Base-by-base conservation (phyloP, 2,113 vertebrate species). In the Callorhinus ursinus region DNA sequence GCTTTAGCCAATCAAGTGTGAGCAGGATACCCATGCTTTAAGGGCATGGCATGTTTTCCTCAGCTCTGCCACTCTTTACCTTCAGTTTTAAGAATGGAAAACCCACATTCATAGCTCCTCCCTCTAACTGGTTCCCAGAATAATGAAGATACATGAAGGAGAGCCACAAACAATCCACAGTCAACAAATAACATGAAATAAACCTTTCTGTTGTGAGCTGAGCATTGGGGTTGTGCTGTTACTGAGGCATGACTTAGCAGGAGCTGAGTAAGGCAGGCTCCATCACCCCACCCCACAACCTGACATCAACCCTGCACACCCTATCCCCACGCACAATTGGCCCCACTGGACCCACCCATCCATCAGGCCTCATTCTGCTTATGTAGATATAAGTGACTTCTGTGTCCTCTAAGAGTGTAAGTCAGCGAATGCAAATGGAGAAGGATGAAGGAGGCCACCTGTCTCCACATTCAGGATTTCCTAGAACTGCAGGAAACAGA, bases 21-120 rank as follows among this genome's bases (percentile, higher is more conserved):
- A 53, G 39, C 71, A 24, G 26, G 49, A 33, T 46, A 46, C 46
- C 46, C 46, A 46, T 6, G 36, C 3, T 3, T 0, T 0, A 13
- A 12, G 8, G 49, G 15, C 10, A 0, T 0, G 0, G 5, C 4
- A 1, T 2, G 5, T 2, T 12, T 59, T 15, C 46, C 5, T 33
- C 22, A 4, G 24, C 61, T 31, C 14, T 19, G 63, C 53, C 0
- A 1, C 7, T 8, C 89, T 31, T 21, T n/a, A 5, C 51, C 39
- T 22, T 13, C 15, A 0, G 5, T 11, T 15, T 22, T 12, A 36
- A 71, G 33, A 61, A 31, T 1, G 28, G 31, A 28, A 63, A 55
- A 15, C 10, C 21, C 76, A 46, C 3, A 12, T 13, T 13, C 9
- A n/a, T 3, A 6, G 19, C 19, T 53, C 22, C 4, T 53, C 79